Conservation (phyloP, 1,140 invertebrate genomes). For the Leptinotarsa lineolata region DNA sequence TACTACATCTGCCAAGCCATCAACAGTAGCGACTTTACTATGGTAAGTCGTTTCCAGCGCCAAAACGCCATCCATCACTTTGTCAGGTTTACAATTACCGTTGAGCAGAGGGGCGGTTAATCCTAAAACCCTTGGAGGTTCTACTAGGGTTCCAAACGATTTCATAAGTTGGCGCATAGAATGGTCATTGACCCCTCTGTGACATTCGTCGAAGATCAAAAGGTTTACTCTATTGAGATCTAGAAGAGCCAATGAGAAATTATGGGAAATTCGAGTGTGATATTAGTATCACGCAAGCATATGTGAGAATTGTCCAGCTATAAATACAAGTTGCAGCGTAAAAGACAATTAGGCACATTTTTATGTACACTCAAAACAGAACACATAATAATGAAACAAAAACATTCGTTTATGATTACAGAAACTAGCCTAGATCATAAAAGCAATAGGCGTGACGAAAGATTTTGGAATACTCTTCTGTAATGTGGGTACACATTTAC, state of each 20-base stretch:
- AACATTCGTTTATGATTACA: too few species aligned
- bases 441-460: too few species aligned
- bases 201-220: constrained; percentile 92
- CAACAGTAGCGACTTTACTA: constrained; percentile 72
- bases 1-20: constrained; percentile 66
- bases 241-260: constrained; percentile 21
- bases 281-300: not conserved
- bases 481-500: too few species aligned
- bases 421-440: too few species aligned
- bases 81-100: constrained; percentile 64
- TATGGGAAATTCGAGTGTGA: not conserved
- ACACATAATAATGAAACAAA: too few species aligned
- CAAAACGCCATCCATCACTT: constrained; percentile 64
- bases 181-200: constrained; percentile 79
- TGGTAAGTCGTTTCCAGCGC: constrained; percentile 75
- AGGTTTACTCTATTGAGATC: constrained; percentile 70
- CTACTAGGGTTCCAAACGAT: constrained; percentile 58
- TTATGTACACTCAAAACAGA: too few species aligned
- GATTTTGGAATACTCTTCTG: too few species aligned
- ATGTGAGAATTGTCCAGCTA: too few species aligned
- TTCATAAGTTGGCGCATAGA: constrained; percentile 76
- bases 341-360: too few species aligned
- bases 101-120: constrained; percentile 86
- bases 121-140: constrained; percentile 74
- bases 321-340: too few species aligned